Base-by-base conservation (phyloP, 2,888 invertebrate species). In the Gryllus longicercus region DNA sequence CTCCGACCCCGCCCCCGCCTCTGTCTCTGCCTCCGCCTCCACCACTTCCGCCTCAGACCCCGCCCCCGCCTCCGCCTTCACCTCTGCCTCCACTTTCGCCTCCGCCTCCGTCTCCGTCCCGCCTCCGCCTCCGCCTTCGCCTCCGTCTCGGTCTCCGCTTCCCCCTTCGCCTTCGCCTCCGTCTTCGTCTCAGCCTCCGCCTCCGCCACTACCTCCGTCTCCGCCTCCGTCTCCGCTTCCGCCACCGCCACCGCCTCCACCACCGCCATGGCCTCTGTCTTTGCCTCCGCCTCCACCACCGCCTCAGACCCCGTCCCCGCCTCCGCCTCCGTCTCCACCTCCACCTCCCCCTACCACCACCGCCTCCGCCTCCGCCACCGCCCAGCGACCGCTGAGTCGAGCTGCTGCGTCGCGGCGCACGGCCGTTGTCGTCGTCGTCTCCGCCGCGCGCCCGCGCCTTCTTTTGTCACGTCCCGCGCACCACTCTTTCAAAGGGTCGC, bases 51-150 rank as follows among this genome's bases (percentile, higher is more conserved):
- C 18, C 63, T 18, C 18, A 3, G 10, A 2, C 63, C 3, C 18
- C 63, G 18, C 63, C 63, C 0, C 2, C 10, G 2, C 63, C 12
- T 63, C 63, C 12, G 2, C 63, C 12, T 63, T 2, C 12, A 21
- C 21, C 2, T 5, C 63, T 0, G 10, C 14, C 8, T 8, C n/a
- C 11, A 0, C 63, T 1, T 21, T 1, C 63, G 5, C 1, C 0
- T 0, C 63, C 63, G 1, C 14, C 16, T 11, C 63, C n/a, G 12
- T 10, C 5, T 1, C n/a, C 63, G 16, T 8, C 8, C 16, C 4
- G 14, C 63, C 8, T 0, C 63, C 14, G 16, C 21, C 21, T 21
- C 21, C 21, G 1, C 1, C 21, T 21, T 1, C 21, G 1, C 21
- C 21, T 21, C 21, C 1, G 21, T 1, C 21, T 21, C 21, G 8